Evolutionary conservation across 2,113 vertebrate genomes (phyloP).

Genomic region (Nothocercus julius): DNA sequence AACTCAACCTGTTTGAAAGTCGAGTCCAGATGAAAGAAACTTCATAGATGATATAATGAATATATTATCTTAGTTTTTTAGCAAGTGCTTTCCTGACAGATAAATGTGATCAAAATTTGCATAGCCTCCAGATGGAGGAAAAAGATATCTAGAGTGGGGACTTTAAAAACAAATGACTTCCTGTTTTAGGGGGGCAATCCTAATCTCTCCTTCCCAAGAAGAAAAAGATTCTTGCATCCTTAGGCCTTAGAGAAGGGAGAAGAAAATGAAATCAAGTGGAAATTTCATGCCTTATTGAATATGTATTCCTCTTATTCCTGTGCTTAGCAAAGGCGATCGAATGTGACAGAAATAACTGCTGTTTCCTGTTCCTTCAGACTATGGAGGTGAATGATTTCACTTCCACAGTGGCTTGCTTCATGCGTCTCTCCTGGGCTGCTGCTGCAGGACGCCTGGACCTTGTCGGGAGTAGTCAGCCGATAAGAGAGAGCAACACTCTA

Average conservation of each 20-base stretch:
- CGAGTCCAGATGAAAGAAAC: background rate
- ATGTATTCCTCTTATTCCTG: background rate
- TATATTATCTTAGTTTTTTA: background rate
- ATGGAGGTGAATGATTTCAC: conserved; percentile 98
- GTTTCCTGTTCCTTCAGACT: conserved; percentile 79
- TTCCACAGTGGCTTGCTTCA: conserved; percentile 96
- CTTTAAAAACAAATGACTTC: background rate
- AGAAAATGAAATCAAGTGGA: background rate
- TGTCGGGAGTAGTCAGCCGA: conserved; percentile 95
- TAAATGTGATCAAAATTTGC: rapidly evolving
- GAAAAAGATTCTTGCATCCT: background rate
- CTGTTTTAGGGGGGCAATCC: background rate
- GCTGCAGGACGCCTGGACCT: conserved; percentile 95
- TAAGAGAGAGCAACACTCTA: conserved; percentile 92
- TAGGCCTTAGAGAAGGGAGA: background rate
- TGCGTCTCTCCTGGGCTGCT: conserved; percentile 96
- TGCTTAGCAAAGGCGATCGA: background rate
- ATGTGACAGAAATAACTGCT: background rate
- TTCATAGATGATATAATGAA: background rate
- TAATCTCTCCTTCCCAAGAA: background rate
- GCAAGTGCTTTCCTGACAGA: background rate
- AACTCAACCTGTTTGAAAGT: background rate
- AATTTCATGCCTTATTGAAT: background rate
- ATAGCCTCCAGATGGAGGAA: background rate
- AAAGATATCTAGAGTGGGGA: background rate